Percentiles rank a stretch among this genome's conserved stretches.
Conservation (phyloP, 2,888 invertebrate species). For the Meliscaeva auricollis region DNA sequence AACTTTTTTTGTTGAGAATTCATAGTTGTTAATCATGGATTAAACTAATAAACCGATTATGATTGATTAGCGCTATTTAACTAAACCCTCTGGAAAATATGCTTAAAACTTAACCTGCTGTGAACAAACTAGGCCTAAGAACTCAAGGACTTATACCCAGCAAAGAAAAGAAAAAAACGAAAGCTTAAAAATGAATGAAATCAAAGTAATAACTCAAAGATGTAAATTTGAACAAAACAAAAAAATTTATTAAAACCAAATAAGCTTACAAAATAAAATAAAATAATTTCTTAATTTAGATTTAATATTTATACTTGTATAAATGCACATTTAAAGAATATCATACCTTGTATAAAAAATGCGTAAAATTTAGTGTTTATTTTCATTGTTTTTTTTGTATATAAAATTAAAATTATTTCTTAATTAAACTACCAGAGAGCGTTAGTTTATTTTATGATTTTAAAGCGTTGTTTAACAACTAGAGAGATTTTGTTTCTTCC, state of each 20-base stretch:
- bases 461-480: conserved; percentile 46
- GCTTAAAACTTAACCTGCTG: too few relatives aligned
- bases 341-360: conserved; percentile 70
- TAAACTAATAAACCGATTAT: too few relatives aligned
- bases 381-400: conserved; percentile 21
- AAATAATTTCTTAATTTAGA: conserved; percentile 38
- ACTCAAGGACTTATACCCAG: too few relatives aligned
- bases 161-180: too few relatives aligned
- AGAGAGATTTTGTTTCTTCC: conserved; percentile 39
- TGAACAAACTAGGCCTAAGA: too few relatives aligned
- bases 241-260: conserved; percentile 46
- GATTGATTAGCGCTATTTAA: too few relatives aligned
- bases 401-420: conserved; percentile 17
- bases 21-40: too few relatives aligned
- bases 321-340: conserved; percentile 54
- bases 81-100: too few relatives aligned
- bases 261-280: conserved; percentile 46
- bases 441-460: conserved; percentile 21
- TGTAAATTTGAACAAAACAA: conserved; percentile 28
- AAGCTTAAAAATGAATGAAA: too few relatives aligned
- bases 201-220: neutral
- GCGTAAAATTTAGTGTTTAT: conserved; percentile 43
- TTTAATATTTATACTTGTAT: conserved; percentile 31
- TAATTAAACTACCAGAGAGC: conserved; percentile 52
- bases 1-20: too few relatives aligned